Base-by-base conservation (phyloP, 2,888 invertebrate genomes). In the Epiblema foenella region DNA sequence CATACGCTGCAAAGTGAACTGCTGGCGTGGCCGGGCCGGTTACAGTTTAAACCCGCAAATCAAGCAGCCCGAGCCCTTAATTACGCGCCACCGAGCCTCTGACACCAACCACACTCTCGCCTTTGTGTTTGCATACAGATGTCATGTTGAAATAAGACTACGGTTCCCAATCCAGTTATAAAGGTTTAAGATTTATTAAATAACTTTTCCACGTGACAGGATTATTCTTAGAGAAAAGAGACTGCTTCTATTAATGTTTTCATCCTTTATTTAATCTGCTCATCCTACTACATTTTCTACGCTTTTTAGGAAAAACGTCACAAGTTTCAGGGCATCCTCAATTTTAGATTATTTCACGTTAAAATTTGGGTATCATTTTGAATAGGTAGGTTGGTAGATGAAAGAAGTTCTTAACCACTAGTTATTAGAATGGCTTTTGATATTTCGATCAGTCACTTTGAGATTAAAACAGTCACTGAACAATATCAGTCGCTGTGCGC, bases 21-120 rank as follows among this genome's bases (percentile, higher is more conserved):
- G 65, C 72, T 65, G 49, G 69, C 68, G 58, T 58, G 70, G 68
- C 69, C 73, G 69, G 70, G 75, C 72, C 78, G 83, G 81, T 84
- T 84, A 65, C 76, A 77, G 77, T 78, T 81, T 77, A 80, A 83
- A 81, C 81, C 84, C 85, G 84, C 85, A 89, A 86, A 88, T 87
- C 84, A 84, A 84, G 81, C 78, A 76, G 70, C 77, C 77, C 81
- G 54, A 65, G 59, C 59, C 46, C 54, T 80, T 79, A 67, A 78
- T 76, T 68, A 70, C 46, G 33, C 29, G 63, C 51, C 39, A 58
- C 33, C 51, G 33, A 24, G 54, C 56, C 65, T 39, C 52, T 15
- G 60, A 37, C 46, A 59, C 52, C 20, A 39, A 29, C 58, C 60
- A 60, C 65, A 68, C 57, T 20, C 60, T 49, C 57, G 69, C 58